Conservation (phyloP, 2,113 vertebrate genomes). For the Callipepla squamata region DNA sequence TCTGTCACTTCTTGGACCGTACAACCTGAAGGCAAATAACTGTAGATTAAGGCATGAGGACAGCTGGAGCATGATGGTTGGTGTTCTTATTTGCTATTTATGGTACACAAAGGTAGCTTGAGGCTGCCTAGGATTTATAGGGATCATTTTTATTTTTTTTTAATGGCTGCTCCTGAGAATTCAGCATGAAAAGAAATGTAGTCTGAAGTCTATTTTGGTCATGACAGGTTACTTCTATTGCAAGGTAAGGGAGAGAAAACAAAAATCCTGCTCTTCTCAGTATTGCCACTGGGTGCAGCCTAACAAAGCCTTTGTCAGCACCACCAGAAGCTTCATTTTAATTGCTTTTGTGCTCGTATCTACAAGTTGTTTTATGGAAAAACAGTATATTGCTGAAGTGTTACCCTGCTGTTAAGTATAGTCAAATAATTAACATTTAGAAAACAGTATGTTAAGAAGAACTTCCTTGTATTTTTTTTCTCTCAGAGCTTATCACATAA, state of each 20-base stretch:
- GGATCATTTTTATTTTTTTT: not conserved
- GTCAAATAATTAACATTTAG: not conserved
- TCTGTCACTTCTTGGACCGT: not conserved
- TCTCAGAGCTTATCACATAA: not conserved
- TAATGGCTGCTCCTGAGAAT: not conserved
- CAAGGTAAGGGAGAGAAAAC: not conserved
- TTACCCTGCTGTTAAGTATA: not conserved
- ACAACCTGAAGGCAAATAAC: not conserved
- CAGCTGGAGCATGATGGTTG: not conserved
- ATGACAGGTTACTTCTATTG: not conserved
- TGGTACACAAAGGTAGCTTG: not conserved
- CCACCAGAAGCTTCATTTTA: not conserved
- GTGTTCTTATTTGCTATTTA: conserved; percentile 1
- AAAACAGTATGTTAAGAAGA: not conserved
- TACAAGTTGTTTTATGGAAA: not conserved
- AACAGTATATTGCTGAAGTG: not conserved
- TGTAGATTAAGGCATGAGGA: not conserved
- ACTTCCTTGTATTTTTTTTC: not conserved
- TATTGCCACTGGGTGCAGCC: not conserved
- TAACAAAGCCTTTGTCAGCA: not conserved
- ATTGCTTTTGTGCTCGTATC: not conserved
- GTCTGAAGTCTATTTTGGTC: not conserved
- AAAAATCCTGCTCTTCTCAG: not conserved
- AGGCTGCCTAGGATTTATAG: not conserved
- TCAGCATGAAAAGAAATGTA: not conserved